phyloP scores from a whole-genome alignment of 2,113 vertebrate species.

The Zosterops japonicus region DNA sequence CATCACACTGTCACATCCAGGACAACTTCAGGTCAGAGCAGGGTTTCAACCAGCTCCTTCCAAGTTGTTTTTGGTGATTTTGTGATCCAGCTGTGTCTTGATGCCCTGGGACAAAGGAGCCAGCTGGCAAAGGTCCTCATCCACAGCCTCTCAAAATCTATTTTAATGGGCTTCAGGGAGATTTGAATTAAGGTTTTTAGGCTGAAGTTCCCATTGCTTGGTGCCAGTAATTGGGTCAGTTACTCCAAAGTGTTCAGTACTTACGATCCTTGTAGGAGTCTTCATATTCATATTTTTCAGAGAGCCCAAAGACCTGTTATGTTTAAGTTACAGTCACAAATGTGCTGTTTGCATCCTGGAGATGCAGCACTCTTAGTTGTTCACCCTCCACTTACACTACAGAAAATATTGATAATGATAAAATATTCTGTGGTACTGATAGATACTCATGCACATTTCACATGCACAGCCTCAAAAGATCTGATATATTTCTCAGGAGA shows the following conservation, averaged over 20 bases:
- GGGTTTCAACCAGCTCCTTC: neutral
- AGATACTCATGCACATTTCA: neutral
- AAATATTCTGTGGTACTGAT: neutral
- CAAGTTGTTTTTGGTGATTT: neutral
- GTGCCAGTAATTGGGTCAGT: neutral
- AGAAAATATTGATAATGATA: neutral
- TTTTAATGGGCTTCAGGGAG: neutral
- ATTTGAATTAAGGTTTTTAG: slow-evolving; percentile 20
- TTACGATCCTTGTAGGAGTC: neutral
- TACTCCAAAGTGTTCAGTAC: neutral
- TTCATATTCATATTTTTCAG: neutral
- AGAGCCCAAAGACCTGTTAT: neutral
- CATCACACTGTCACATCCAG: neutral
- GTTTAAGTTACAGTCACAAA: neutral
- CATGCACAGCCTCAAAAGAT: neutral
- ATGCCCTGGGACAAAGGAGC: neutral
- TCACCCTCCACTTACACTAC: neutral
- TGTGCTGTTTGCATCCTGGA: neutral
- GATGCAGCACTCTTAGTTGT: neutral
- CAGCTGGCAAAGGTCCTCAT: neutral
- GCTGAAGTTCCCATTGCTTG: neutral
- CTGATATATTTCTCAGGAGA: neutral
- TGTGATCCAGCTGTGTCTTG: neutral
- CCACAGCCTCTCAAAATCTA: neutral
- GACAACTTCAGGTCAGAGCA: slow-evolving; percentile 4